Base-by-base conservation (phyloP, 2,113 vertebrate species). In the Rhodinocichla rosea region DNA sequence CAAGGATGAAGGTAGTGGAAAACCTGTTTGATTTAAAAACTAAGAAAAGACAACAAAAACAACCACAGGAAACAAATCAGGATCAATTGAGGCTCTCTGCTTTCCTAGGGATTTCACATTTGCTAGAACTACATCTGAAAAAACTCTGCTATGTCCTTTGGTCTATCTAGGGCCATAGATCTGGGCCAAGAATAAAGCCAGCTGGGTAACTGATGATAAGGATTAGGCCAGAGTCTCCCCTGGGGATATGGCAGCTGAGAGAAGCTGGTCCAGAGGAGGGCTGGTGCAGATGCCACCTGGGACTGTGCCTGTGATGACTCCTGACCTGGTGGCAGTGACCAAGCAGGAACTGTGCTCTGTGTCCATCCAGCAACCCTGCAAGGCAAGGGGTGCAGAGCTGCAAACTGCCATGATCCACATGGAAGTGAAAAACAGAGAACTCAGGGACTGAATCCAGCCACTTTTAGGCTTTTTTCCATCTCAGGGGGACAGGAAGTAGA, bases 21-120 rank as follows among this genome's bases (percentile, higher is more conserved):
- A 94, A 91, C 28, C 63, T 33, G 44, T 80, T 73, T 87, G 73
- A 97, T 86, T 87, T 89, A 68, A 80, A 95, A 92, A 81, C 78
- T 47, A 62, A 89, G 75, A 85, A 83, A 92, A 92, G 74, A 91
- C 81, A 95, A 85, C n/a, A 79, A 59, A 79, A 91, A 69, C 22
- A 3, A 27, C 67, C 59, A 65, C 2, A 10, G 49, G 59, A 94
- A 87, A 85, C 55, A 94, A 84, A 89, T 64, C 62, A 84, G 67
- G 57, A n/a, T 85, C 62, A 71, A 23, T 27, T 37, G 69, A 79
- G 62, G 40, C 23, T 35, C 47, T 89, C 73, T 81, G 73, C 37
- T 57, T 74, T 92, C 35, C 45, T 16, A 52, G 26, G 28, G 74
- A 64, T 20, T 89, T 64, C 49, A 57, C 57, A 90, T 86, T 69